Conservation (phyloP, 2,888 invertebrate species). For the Beris morrisii region DNA sequence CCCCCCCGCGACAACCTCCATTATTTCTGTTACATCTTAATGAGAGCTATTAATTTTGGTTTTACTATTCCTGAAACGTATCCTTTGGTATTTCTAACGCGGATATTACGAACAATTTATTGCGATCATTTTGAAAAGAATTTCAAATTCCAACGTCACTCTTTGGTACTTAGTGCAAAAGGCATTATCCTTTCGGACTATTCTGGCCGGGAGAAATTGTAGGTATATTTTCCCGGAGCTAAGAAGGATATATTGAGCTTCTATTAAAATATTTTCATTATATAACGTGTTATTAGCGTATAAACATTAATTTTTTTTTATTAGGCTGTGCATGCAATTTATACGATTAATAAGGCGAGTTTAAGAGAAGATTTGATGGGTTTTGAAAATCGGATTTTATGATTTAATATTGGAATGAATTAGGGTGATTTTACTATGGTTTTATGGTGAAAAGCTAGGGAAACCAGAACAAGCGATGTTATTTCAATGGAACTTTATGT, state of each 20-base stretch:
- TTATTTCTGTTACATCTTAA: slow-evolving; percentile 30
- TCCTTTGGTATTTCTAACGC: neutral
- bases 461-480: too few relatives aligned
- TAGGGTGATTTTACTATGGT: too few relatives aligned
- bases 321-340: neutral
- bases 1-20: too few relatives aligned
- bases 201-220: neutral
- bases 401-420: too few relatives aligned
- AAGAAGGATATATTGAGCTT: neutral
- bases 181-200: neutral
- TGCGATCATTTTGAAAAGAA: slow-evolving; percentile 24
- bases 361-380: too few relatives aligned
- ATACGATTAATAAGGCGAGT: too few relatives aligned
- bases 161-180: neutral
- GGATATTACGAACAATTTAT: slow-evolving; percentile 24
- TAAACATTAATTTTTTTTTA: slow-evolving; percentile 3
- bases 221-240: neutral
- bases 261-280: slow-evolving; percentile 16
- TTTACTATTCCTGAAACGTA: slow-evolving; percentile 27
- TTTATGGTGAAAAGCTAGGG: too few relatives aligned
- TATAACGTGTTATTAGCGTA: slow-evolving; percentile 10
- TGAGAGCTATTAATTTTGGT: slow-evolving; percentile 29
- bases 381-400: too few relatives aligned
- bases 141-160: slow-evolving; percentile 14
- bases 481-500: too few relatives aligned